Percentiles rank a stretch among this genome's conserved stretches.
Evolutionary conservation across 1,140 invertebrate species (phyloP).

Genomic region (Trissolcus basalis): DNA sequence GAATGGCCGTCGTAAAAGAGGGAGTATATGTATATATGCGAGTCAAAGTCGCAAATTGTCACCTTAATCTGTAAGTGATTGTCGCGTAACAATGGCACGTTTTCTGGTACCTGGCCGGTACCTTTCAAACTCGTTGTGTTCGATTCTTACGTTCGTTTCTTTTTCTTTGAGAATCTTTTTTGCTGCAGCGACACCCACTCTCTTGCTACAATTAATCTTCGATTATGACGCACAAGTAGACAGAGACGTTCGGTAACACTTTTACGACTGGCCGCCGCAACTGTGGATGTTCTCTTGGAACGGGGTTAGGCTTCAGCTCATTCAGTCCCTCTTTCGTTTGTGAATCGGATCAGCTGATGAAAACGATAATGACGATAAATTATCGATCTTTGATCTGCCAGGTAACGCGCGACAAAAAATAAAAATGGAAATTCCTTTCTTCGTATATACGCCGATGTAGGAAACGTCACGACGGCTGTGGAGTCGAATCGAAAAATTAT

Average conservation of each 20-base stretch:
- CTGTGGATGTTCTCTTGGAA: constrained; percentile 30
- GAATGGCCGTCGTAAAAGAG: constrained; percentile 34
- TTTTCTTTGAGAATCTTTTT: constrained; percentile 1
- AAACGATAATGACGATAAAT: constrained; percentile 59
- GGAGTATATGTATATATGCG: constrained; percentile 20
- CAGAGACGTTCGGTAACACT: constrained; percentile 60
- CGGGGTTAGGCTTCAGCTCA: constrained; percentile 39
- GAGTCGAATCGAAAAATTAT: constrained; percentile 21
- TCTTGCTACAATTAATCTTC: constrained; percentile 59
- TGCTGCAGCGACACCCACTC: constrained; percentile 47
- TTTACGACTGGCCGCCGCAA: constrained; percentile 54
- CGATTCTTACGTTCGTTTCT: constrained; percentile 3
- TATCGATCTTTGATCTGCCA: constrained; percentile 41
- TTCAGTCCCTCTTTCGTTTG: constrained; percentile 31
- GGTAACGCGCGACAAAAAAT: constrained; percentile 33
- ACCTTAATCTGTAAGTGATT: constrained; percentile 60
- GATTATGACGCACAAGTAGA: constrained; percentile 60
- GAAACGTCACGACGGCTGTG: not conserved
- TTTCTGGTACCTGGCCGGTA: constrained; percentile 32
- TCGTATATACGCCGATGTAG: not conserved
- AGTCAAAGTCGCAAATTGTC: constrained; percentile 52
- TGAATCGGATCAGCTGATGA: constrained; percentile 57
- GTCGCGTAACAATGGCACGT: constrained; percentile 33
- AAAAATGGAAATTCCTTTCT: constrained; percentile 43
- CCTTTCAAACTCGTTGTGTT: constrained; percentile 17